A percentile compares a stretch with the other conserved stretches of the same genome.
phyloP scores from a whole-genome alignment of 2,113 vertebrate species.

The Syngnathoides biaculeatus region DNA sequence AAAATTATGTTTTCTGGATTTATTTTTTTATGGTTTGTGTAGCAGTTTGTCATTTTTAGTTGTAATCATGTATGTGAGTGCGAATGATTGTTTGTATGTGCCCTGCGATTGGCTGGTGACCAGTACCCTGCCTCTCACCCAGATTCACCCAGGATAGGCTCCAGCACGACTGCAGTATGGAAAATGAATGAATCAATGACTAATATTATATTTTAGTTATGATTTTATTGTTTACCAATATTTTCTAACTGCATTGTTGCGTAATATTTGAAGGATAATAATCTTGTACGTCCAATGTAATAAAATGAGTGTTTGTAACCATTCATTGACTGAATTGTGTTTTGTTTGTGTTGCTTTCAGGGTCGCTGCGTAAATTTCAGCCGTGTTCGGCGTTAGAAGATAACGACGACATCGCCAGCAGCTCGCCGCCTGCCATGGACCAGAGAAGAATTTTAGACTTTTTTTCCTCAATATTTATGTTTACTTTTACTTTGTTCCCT shows the following conservation, averaged over 20 bases:
- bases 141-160: too few species aligned
- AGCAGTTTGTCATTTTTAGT: not conserved
- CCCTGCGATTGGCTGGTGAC: too few species aligned
- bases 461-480: not conserved
- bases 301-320: not conserved
- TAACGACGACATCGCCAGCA: not conserved
- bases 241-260: too few species aligned
- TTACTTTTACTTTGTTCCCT: not conserved
- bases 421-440: slow-evolving; percentile 21
- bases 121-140: too few species aligned
- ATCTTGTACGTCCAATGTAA: not conserved
- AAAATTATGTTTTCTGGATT: not conserved
- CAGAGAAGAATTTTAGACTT: slow-evolving; percentile 26
- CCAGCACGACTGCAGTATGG: too few species aligned
- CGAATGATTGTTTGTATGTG: too few species aligned
- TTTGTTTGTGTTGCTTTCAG: slow-evolving; percentile 62
- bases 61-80: too few species aligned
- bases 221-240: not conserved
- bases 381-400: slow-evolving; percentile 75
- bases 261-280: not conserved
- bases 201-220: too few species aligned
- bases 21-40: not conserved
- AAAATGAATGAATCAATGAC: too few species aligned
- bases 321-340: not conserved
- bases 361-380: slow-evolving; percentile 92